Conservation (phyloP, 2,797 vertebrate genomes). For the Ctenosaura bakeri region DNA sequence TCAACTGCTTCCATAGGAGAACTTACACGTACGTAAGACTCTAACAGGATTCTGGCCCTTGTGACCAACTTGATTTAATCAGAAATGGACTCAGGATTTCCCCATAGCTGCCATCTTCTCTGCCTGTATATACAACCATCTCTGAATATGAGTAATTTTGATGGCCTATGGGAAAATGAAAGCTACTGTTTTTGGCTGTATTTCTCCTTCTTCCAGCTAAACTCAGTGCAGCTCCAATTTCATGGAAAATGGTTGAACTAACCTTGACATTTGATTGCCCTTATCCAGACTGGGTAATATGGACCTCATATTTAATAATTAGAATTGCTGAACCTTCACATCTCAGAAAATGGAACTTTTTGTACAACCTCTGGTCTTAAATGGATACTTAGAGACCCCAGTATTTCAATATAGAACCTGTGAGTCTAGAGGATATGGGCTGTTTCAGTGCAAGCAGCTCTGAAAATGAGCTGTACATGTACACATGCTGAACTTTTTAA, state of each 20-base stretch:
- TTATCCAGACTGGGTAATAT: conserved; percentile 18
- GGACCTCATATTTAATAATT: conserved; percentile 4
- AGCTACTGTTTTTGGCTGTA: neutral
- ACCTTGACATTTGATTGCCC: conserved; percentile 24
- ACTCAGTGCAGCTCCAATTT: neutral
- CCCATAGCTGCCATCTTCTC: neutral
- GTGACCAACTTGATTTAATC: neutral
- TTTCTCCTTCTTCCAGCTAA: neutral
- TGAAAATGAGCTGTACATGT: conserved; percentile 12
- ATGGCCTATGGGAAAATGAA: neutral
- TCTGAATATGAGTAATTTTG: conserved; percentile 7
- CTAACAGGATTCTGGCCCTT: neutral
- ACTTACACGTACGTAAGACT: neutral
- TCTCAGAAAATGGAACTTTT: conserved; percentile 15
- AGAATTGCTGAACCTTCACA: conserved; percentile 24
- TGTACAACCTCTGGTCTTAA: conserved; percentile 2
- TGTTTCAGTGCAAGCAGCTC: conserved; percentile 20
- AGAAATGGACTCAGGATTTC: neutral
- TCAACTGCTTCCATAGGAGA: neutral
- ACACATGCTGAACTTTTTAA: neutral
- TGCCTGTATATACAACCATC: neutral
- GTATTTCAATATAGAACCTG: neutral
- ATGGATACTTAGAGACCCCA: conserved; percentile 6
- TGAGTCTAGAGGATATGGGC: neutral
- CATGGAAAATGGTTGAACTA: conserved; percentile 16